Conservation (phyloP, 2,113 vertebrate species). For the Actinemys pallida region DNA sequence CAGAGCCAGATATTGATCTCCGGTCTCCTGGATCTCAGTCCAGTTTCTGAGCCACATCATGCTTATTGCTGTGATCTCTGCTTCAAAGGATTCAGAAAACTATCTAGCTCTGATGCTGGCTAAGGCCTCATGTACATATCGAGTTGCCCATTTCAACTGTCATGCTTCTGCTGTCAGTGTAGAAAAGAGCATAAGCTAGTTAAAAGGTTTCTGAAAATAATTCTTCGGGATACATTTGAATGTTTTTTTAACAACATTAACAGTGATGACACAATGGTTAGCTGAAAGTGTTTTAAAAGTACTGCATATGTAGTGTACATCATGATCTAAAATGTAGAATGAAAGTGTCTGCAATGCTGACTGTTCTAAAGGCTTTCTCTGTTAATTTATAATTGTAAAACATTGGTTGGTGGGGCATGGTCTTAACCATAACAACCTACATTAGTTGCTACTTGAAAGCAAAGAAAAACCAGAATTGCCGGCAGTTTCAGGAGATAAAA, state of each 20-base stretch:
- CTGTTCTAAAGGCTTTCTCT: neutral
- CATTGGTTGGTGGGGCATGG: rapidly evolving
- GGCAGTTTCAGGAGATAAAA: rapidly evolving
- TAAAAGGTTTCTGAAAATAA: neutral
- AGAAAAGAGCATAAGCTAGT: neutral
- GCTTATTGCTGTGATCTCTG: neutral
- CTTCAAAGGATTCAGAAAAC: neutral
- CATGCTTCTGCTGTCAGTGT: too few species aligned
- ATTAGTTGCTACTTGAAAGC: rapidly evolving
- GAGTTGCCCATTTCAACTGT: neutral
- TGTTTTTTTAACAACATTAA: neutral
- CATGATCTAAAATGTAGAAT: neutral
- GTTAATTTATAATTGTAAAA: neutral
- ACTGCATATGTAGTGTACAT: neutral
- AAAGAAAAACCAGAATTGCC: neutral
- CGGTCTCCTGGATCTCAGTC: neutral
- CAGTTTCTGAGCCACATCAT: neutral
- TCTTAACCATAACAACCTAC: rapidly evolving
- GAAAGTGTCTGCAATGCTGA: neutral
- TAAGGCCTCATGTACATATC: too few species aligned
- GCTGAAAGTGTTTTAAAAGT: neutral
- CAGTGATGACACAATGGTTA: neutral
- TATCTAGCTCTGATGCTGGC: neutral
- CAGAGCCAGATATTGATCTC: neutral
- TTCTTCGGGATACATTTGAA: neutral